Evolutionary conservation across 2,113 vertebrate genomes (phyloP).

Genomic region (Desmodus rotundus): DNA sequence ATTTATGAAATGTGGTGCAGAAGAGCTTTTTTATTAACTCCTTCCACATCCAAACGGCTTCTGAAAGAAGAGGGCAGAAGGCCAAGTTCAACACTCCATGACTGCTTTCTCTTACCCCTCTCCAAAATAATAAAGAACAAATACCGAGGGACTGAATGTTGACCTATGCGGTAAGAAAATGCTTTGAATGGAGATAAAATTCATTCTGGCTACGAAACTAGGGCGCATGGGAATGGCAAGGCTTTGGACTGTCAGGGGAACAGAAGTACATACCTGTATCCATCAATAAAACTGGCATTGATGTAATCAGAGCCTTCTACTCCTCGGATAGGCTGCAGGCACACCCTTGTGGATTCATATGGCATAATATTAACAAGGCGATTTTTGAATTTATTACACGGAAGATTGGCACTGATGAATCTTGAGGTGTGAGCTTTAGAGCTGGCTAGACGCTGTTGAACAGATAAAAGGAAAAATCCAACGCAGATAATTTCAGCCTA

Average conservation of each 20-base stretch:
- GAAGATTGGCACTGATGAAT: slow-evolving; percentile 99
- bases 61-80: slow-evolving; percentile 16
- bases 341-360: slow-evolving; percentile 98
- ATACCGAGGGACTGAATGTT: background rate
- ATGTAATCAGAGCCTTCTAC: slow-evolving; percentile 99
- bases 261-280: slow-evolving; percentile 89
- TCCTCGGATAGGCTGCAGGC: slow-evolving; percentile 97
- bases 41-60: slow-evolving; percentile 46
- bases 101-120: background rate
- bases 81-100: slow-evolving; percentile 7
- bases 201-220: background rate
- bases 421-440: slow-evolving; percentile 99
- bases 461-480: slow-evolving; percentile 17
- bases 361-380: slow-evolving; percentile 99
- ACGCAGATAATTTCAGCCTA: slow-evolving; percentile 39
- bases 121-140: slow-evolving; percentile 21
- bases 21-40: slow-evolving; percentile 64
- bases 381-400: slow-evolving; percentile 99
- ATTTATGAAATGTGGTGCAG: slow-evolving; percentile 67
- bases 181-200: slow-evolving; percentile 50
- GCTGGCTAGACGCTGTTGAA: slow-evolving; percentile 93
- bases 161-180: background rate
- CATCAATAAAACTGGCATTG: slow-evolving; percentile 99
- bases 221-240: slow-evolving; percentile 51
- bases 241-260: slow-evolving; percentile 18